Percentiles rank a stretch among this genome's conserved stretches.
Evolutionary conservation across 1,140 invertebrate species (phyloP).

Genomic region (Hylaeus anthracinus): DNA sequence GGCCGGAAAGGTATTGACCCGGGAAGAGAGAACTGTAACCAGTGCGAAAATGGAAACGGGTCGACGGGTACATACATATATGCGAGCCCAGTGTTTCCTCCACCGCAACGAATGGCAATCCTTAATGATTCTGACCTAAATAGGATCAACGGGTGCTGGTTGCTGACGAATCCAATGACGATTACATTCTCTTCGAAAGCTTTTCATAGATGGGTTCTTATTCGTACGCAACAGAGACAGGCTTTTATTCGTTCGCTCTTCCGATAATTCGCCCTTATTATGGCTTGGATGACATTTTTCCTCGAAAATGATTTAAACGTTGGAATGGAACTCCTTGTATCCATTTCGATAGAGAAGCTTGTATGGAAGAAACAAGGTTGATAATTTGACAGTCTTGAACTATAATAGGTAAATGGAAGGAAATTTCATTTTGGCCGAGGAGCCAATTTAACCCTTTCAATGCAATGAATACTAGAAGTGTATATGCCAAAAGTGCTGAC

Average conservation of each 20-base stretch:
- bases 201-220: conserved; percentile 1
- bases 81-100: conserved; percentile 27
- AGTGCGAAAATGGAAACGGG: conserved; percentile 28
- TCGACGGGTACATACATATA: conserved; percentile 16
- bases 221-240: not conserved
- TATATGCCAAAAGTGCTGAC: no score
- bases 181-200: conserved; percentile 31
- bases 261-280: conserved; percentile 37
- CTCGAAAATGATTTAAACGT: not conserved
- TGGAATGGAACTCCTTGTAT: not conserved
- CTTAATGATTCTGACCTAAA: conserved; percentile 67
- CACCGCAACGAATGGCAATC: conserved; percentile 53
- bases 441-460: no score
- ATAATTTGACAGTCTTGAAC: no score
- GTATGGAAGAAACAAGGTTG: no score
- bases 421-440: no score
- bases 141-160: conserved; percentile 41
- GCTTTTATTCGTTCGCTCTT: no score
- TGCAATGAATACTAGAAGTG: no score
- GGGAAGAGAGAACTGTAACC: conserved; percentile 22
- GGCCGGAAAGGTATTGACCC: conserved; percentile 53
- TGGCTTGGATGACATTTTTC: conserved; percentile 2
- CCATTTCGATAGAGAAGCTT: no score
- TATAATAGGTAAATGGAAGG: no score
- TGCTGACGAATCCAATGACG: conserved; percentile 41